phyloP scores from a whole-genome alignment of 2,797 vertebrate genomes.

The Sebastes elongatus region DNA sequence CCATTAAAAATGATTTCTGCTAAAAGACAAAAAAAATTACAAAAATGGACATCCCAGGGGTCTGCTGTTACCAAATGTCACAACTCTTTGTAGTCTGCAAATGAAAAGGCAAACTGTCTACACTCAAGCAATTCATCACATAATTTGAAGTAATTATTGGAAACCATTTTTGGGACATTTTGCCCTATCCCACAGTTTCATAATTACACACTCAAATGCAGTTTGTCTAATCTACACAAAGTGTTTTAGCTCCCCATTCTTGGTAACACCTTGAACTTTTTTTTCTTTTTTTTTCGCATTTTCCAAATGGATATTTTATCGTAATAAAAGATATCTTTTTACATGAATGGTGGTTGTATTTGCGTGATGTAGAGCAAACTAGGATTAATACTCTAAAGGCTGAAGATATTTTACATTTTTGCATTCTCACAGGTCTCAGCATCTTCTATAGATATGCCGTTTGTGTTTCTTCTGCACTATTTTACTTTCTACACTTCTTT shows the following conservation, averaged over 20 bases:
- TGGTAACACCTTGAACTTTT: too few relatives aligned
- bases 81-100: neutral
- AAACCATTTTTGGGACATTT: neutral
- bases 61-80: neutral
- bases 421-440: neutral
- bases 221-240: neutral
- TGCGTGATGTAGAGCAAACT: neutral
- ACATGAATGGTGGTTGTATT: neutral
- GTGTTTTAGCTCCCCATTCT: neutral
- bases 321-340: neutral
- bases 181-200: neutral
- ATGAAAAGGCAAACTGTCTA: neutral
- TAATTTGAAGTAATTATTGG: neutral
- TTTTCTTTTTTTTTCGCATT: neutral
- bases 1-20: neutral
- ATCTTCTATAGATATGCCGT: neutral
- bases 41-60: too few relatives aligned
- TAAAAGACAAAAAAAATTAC: too few relatives aligned
- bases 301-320: neutral
- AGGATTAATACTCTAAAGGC: neutral
- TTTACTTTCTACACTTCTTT: neutral
- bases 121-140: neutral
- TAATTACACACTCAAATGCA: neutral
- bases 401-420: neutral
- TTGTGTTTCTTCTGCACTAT: conserved; percentile 5